phyloP scores from a whole-genome alignment of 2,888 invertebrate species.

The Ectobius pallidus region DNA sequence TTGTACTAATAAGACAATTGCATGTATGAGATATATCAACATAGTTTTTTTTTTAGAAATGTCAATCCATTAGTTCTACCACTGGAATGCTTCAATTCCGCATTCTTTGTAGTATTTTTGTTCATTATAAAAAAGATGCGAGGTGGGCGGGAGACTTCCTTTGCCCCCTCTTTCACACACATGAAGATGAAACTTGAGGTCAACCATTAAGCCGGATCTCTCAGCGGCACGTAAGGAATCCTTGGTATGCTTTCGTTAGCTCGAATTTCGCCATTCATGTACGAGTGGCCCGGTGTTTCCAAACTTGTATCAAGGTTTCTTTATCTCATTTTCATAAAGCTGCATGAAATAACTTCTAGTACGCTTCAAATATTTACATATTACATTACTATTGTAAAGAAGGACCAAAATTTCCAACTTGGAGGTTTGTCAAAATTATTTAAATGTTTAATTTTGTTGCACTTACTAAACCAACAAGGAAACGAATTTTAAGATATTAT shows the following conservation, averaged over 20 bases:
- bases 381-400: background rate
- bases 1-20: too few species aligned
- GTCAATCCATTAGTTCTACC: too few species aligned
- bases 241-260: background rate
- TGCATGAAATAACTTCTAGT: background rate
- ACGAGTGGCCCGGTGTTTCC: background rate
- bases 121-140: slow-evolving; percentile 7
- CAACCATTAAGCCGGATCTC: slow-evolving; percentile 8
- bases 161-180: background rate
- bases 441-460: too few species aligned
- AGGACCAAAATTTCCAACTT: background rate
- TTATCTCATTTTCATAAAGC: background rate
- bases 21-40: too few species aligned
- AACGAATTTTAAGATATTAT: too few species aligned
- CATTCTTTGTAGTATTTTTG: slow-evolving; percentile 11
- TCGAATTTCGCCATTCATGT: background rate
- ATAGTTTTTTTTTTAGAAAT: too few species aligned
- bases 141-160: slow-evolving; percentile 7
- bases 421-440: background rate
- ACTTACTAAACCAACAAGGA: too few species aligned
- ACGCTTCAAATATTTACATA: too few species aligned
- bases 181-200: slow-evolving; percentile 12
- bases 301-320: background rate
- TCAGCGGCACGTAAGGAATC: background rate
- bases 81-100: background rate